Base-by-base conservation (phyloP, 2,113 vertebrate species). In the Physeter macrocephalus region DNA sequence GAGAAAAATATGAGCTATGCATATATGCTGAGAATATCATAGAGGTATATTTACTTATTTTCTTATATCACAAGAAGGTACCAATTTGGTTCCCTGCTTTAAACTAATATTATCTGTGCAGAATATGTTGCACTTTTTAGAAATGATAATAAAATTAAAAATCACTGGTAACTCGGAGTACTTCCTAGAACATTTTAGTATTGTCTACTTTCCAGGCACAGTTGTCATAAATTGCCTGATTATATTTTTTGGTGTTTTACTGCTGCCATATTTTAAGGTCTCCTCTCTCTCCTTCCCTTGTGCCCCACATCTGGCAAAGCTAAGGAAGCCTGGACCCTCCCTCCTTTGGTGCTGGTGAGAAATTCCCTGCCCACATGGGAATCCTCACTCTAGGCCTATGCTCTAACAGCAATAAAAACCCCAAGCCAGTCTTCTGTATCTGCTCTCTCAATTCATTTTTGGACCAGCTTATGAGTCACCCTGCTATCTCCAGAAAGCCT, bases 291-390 rank as follows among this genome's bases (percentile, higher is more conserved):
- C 34, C 52, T 52, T 62, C 36, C 3, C 1, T 83, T 59, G 4
- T n/a, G 29, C 5, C 1, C 0, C 3, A 87, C 2, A 17, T 54
- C 12, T 43, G 34, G 10, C 34, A 85, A 85, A 46, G 4, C 11
- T 67, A 25, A 61, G 52, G 27, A 49, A 54, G 0, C 3, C 1
- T 46, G 15, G 3, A 8, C 31, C 1, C 9, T 66, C 2, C 3
- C 29, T 54, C 3, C 11, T 72, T 59, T 77, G 36, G 2, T 3
- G 41, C 1, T n/a, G 15, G 43, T 54, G 20, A 13, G 11, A 54
- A 27, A 0, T 52, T 43, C 9, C 34, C 12, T 89, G 8, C 6
- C 25, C 6, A n/a, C 0, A 0, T 36, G 8, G 43, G 6, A 43
- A 29, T 29, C 12, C 2, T 54, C 27, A 88, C 10, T 1, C 17